Evolutionary conservation across 2,113 vertebrate genomes (phyloP), one percentile per base, ranked within the genome.

Genomic region (Orthochromis malagaraziensis): DNA sequence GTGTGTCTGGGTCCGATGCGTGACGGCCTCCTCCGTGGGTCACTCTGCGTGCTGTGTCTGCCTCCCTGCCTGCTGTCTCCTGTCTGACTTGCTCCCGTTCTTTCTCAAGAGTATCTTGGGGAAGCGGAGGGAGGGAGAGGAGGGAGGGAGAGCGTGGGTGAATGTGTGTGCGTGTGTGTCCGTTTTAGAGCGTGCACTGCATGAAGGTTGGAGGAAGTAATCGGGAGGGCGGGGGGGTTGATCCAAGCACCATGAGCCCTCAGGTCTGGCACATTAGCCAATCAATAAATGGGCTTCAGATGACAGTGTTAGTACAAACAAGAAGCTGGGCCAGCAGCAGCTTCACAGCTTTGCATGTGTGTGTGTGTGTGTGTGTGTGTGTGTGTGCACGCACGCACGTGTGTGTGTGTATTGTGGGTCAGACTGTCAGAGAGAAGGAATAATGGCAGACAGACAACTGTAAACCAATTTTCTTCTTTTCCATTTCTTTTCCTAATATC

Each of bases 201-300:
- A 35, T 84, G 45, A 85, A 65, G 9, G 68, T 45, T 58, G 77
- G 40, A 87, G 80, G 79, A 84, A 68, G 82, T 85, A 83, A 95
- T 94, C 91, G 3, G 60, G 5, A 13, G 17, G 31, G 60, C 0
- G 94, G 47, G 82, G 94, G 89, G 90, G 95, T 94, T 89, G 90
- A 87, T 95, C 92, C 11, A 91, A 93, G 84, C 90, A 87, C 90
- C 40, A 54, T 89, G 93, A 96, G 96, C 96, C 96, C 88, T 95
- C 93, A 89, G 26, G 95, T 95, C 96, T 96, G 95, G 87, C 95
- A 94, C 88, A 93, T 94, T 40, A 91, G 96, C 97, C 97, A 97
- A 97, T 97, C 97, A 97, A 96, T 96, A 94, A 95, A 95, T 94
- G 91, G 93, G 93, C 89, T 96, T 96, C 96, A 90, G 91, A 96